Percentiles rank a stretch among this genome's conserved stretches.
These are phyloP conservation scores for Leptopilina boulardi DNA, from an alignment of 1,140 invertebrate genomes.

Conservation along the genomic window DNA sequence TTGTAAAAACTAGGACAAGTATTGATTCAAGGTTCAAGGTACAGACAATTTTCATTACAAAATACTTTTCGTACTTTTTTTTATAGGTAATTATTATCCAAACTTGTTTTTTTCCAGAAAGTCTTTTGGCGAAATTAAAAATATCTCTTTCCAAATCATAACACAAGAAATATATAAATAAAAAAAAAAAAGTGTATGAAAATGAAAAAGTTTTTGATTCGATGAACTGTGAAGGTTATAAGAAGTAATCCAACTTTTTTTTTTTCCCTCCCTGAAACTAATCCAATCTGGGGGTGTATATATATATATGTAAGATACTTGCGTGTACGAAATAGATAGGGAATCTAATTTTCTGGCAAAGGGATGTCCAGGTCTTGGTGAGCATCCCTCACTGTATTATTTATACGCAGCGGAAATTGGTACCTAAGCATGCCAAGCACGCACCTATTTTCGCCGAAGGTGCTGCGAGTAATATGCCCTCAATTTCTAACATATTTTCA, in stretches of 20 bases:
- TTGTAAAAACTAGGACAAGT: too few relatives aligned
- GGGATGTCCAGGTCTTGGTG: constrained; percentile 58
- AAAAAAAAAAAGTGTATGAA: neutral
- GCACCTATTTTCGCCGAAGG: constrained; percentile 58
- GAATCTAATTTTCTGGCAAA: constrained; percentile 70
- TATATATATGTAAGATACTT: neutral
- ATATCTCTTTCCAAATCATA: constrained; percentile 14
- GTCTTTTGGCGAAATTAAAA: neutral
- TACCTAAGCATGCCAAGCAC: constrained; percentile 70
- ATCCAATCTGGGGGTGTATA: neutral
- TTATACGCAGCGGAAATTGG: constrained; percentile 72
- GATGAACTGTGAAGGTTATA: neutral
- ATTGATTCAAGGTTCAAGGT: too few relatives aligned
- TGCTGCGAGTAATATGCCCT: constrained; percentile 50
- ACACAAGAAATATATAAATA: neutral
- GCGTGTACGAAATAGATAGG: constrained; percentile 60
- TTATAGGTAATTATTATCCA: too few relatives aligned
- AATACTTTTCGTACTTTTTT: too few relatives aligned
- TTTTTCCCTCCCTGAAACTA: neutral
- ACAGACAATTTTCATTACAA: too few relatives aligned
- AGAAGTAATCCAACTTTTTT: constrained; percentile 14
- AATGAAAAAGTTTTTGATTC: constrained; percentile 21
- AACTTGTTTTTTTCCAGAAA: too few relatives aligned
- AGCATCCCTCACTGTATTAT: constrained; percentile 71
- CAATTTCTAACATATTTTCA: constrained; percentile 56